These are phyloP conservation scores for Corythornis madagascariensis DNA, from an alignment of 2,113 vertebrate genomes.

Conservation along the genomic window DNA sequence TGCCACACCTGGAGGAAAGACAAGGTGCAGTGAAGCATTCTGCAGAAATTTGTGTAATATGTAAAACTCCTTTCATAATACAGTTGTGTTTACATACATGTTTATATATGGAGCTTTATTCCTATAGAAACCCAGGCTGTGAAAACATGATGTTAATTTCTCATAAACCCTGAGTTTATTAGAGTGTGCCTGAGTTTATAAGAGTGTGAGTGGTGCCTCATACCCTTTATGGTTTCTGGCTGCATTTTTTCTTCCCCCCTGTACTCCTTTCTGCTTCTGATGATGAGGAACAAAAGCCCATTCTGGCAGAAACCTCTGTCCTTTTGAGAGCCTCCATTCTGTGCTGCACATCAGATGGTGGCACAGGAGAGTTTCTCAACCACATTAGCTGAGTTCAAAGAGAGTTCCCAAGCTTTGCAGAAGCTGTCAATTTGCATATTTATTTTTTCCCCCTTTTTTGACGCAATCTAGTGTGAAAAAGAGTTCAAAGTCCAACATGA, in stretches of 20 bases:
- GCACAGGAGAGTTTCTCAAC: not conserved
- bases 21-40: not conserved
- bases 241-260: not conserved
- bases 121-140: not conserved
- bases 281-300: not conserved
- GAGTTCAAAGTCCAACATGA: constrained; percentile 19
- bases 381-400: not conserved
- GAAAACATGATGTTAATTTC: not conserved
- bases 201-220: not conserved
- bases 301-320: not conserved
- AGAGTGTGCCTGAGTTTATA: too few relatives aligned
- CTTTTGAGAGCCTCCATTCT: not conserved
- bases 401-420: not conserved
- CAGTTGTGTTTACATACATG: not conserved
- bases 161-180: not conserved
- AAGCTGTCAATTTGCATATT: constrained; percentile 7
- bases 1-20: not conserved
- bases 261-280: not conserved
- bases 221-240: not conserved
- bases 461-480: constrained; percentile 27
- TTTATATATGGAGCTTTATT: accelerated
- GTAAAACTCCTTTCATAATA: not conserved
- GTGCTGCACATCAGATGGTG: not conserved
- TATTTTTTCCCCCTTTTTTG: not conserved
- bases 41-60: not conserved